Evolutionary conservation across 2,113 vertebrate species (phyloP), one percentile per base, ranked within the genome.

Genomic region (Porphyrio hochstetteri): DNA sequence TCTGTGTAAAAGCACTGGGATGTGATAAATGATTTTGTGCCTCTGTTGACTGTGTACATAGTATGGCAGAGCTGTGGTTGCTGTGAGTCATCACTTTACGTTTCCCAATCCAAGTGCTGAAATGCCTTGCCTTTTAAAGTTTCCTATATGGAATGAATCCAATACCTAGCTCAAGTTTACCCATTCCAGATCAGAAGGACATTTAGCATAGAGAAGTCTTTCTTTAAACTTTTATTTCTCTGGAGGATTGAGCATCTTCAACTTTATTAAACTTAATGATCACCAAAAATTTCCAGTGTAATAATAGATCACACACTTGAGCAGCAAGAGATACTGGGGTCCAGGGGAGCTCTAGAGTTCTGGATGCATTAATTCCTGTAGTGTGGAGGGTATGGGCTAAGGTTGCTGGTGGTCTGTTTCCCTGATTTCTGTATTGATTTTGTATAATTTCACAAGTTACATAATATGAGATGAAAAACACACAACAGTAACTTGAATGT

Each of bases 41-140:
- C 20, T 55, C 17, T 5, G 0, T 17, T 74, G 76, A 55, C 9
- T 0, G 1, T 16, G 10, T 36, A 29, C 13, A 2, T 40, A 21
- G 40, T 33, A 14, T 27, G 25, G 71, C 71, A 80, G 27, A 89
- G 28, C 50, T 91, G 6, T 4, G 7, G 36, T 50, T 61, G 29
- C 68, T 83, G 38, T 65, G 64, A 59, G n/a, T 81, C 52, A 40
- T 50, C 53, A 13, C 69, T 67, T 90, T 4, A 17, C 2, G 1
- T 76, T 79, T 83, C 60, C 60, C 48, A 25, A 64, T 28, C 23
- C 28, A 55, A 52, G 16, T 35, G 16, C 42, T 78, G 50, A 63
- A 86, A 78, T 68, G 74, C 38, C 33, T 72, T 94, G 42, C 11
- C 19, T 88, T 91, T 77, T 70, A 25, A 63, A 65, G 6, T 81